These are phyloP conservation scores for Ailurus styani DNA, from an alignment of 2,113 vertebrate species.

Conservation along the genomic window DNA sequence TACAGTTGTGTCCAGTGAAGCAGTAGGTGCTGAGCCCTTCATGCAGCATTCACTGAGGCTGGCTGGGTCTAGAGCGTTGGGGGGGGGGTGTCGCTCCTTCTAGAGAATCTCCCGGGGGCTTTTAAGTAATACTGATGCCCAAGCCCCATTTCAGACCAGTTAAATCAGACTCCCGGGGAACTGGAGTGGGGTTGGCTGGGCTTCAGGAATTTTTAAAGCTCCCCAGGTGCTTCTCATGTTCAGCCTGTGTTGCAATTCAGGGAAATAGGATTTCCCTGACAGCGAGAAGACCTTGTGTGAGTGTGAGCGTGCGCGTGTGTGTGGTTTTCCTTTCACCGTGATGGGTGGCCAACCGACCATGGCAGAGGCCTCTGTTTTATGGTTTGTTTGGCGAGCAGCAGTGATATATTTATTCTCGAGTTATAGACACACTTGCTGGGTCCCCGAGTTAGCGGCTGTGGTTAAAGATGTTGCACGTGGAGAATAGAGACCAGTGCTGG, in stretches of 20 bases:
- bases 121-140: not conserved
- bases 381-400: not conserved
- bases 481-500: not conserved
- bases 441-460: rapidly evolving
- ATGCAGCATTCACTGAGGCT: rapidly evolving
- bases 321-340: not conserved
- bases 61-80: too few species aligned
- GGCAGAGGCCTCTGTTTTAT: not conserved
- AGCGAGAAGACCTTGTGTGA: not conserved
- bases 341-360: not conserved
- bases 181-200: not conserved
- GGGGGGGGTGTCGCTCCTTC: not conserved
- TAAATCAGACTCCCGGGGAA: not conserved
- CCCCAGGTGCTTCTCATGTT: not conserved
- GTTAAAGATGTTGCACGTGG: not conserved
- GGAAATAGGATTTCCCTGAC: not conserved
- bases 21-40: not conserved
- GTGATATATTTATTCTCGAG: not conserved
- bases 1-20: not conserved
- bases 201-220: not conserved
- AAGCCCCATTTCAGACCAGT: not conserved
- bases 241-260: not conserved
- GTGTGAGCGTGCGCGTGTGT: too few species aligned
- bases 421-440: not conserved
- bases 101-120: not conserved